These are phyloP conservation scores for Oophaga pumilio DNA, from an alignment of 2,113 vertebrate genomes.

Conservation along the genomic window DNA sequence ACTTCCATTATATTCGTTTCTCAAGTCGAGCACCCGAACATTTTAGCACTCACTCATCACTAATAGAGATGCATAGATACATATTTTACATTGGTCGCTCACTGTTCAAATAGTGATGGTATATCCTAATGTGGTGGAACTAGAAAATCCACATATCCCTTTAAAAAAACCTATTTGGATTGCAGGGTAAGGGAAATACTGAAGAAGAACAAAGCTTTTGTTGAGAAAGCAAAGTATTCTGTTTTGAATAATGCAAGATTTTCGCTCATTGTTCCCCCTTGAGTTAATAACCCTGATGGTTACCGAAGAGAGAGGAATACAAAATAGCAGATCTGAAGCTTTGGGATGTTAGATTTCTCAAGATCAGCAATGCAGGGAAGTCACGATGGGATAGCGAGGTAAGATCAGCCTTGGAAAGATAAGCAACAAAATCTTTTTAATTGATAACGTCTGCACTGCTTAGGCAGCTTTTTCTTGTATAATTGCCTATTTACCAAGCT, in stretches of 20 bases:
- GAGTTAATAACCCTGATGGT: slow-evolving; percentile 49
- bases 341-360: slow-evolving; percentile 39
- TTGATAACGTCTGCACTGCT: slow-evolving; percentile 51
- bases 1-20: no score
- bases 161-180: not conserved
- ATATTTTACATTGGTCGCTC: no score
- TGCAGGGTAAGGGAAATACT: not conserved
- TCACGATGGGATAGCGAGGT: slow-evolving; percentile 20
- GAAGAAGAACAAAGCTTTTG: not conserved
- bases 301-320: slow-evolving; percentile 45
- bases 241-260: slow-evolving; percentile 9
- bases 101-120: no score
- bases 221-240: slow-evolving; percentile 6
- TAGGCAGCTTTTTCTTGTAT: slow-evolving; percentile 50
- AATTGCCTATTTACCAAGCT: slow-evolving; percentile 46
- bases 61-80: no score
- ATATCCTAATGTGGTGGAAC: no score
- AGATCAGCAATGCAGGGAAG: slow-evolving; percentile 40
- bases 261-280: not conserved
- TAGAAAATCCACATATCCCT: not conserved
- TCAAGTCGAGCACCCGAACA: no score
- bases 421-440: slow-evolving; percentile 51
- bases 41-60: no score
- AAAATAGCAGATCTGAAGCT: slow-evolving; percentile 47
- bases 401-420: slow-evolving; percentile 43